These are phyloP conservation scores for Sitodiplosis mosellana DNA, from an alignment of 1,140 invertebrate genomes.

Conservation along the genomic window DNA sequence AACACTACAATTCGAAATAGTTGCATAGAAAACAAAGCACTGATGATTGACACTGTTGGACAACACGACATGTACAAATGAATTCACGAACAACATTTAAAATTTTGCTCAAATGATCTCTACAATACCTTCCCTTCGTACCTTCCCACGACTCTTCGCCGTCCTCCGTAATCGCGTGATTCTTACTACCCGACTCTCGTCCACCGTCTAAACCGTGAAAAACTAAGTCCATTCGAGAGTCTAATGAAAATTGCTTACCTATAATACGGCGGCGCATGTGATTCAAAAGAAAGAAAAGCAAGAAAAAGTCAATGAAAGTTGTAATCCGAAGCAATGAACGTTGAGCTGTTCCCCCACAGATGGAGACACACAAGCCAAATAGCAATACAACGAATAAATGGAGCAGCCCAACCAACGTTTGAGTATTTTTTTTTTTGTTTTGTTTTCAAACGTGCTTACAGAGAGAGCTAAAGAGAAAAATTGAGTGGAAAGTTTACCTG, in stretches of 20 bases:
- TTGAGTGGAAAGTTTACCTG: slow-evolving; percentile 35
- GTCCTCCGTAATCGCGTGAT: slow-evolving; percentile 16
- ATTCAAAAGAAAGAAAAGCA: no score
- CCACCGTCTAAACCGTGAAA: slow-evolving; percentile 9
- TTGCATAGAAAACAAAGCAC: no score
- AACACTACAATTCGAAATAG: no score
- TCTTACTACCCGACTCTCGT: neutral
- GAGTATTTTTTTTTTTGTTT: no score
- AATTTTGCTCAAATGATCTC: neutral
- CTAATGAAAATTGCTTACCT: slow-evolving; percentile 65
- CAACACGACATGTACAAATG: neutral
- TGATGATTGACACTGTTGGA: neutral
- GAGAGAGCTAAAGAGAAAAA: no score
- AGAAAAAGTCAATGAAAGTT: neutral
- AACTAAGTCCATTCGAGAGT: slow-evolving; percentile 81
- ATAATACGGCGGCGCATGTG: neutral
- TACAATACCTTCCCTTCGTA: slow-evolving; percentile 23
- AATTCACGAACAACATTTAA: slow-evolving; percentile 1
- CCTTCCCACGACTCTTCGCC: slow-evolving; percentile 22
- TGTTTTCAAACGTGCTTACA: no score
- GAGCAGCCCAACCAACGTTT: neutral
- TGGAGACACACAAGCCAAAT: neutral
- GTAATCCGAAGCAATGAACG: neutral
- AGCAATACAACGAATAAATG: neutral
- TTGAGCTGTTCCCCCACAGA: neutral